Percentiles rank a stretch among this genome's conserved stretches.
Conservation (phyloP, 2,113 vertebrate species). For the Otolemur garnettii region DNA sequence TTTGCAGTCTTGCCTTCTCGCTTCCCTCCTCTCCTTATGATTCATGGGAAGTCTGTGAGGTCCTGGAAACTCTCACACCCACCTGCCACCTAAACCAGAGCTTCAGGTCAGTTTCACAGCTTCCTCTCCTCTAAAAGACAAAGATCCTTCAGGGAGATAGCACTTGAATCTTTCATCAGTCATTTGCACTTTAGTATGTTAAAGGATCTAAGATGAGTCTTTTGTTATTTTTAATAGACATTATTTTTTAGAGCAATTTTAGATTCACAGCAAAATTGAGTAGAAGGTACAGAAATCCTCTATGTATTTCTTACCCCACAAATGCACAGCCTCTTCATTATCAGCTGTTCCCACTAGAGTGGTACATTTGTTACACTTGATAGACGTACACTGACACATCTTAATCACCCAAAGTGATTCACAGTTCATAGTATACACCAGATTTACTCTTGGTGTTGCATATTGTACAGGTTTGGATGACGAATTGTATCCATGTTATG, state of each 20-base stretch:
- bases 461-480: neutral
- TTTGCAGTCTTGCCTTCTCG: neutral
- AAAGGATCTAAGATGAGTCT: neutral
- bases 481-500: neutral
- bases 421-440: neutral
- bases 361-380: neutral
- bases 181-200: neutral
- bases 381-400: neutral
- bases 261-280: neutral
- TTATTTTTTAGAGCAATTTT: slow-evolving; percentile 22
- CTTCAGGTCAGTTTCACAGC: neutral
- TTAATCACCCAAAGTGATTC: neutral
- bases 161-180: neutral
- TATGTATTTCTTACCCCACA: accelerated
- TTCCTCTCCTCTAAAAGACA: neutral
- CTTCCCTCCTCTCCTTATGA: neutral
- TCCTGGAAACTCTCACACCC: neutral
- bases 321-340: neutral
- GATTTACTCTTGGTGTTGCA: neutral
- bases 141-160: neutral
- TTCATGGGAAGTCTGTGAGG: neutral
- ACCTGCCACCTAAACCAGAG: neutral
- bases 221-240: neutral
- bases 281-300: neutral
- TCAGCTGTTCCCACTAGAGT: neutral